Evolutionary conservation across 2,113 vertebrate species (phyloP).

Genomic region (Chloebia gouldiae): DNA sequence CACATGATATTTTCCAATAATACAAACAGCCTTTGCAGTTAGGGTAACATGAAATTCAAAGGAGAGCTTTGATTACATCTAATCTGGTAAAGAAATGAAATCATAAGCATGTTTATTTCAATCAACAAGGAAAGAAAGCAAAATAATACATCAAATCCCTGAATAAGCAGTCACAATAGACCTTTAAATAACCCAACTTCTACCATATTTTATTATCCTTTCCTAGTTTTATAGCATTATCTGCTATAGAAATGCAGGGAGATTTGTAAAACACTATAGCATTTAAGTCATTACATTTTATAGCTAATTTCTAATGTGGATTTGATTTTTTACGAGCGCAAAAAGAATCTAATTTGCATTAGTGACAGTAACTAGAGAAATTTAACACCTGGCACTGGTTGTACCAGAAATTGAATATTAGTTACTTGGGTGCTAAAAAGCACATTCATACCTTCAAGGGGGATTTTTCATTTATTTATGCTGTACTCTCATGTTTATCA

Average conservation of each 20-base stretch:
- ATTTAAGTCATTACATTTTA: slow-evolving; percentile 89
- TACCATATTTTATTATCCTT: slow-evolving; percentile 79
- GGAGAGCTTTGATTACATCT: slow-evolving; percentile 68
- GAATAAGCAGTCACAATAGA: slow-evolving; percentile 80
- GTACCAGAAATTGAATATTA: slow-evolving; percentile 83
- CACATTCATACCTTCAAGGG: slow-evolving; percentile 74
- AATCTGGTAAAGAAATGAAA: slow-evolving; percentile 69
- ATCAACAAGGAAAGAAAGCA: slow-evolving; percentile 56
- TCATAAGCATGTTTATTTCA: slow-evolving; percentile 70
- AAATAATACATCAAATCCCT: slow-evolving; percentile 71
- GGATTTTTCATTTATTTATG: slow-evolving; percentile 79
- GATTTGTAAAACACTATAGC: slow-evolving; percentile 86
- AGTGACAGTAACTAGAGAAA: slow-evolving; percentile 87
- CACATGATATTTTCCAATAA: slow-evolving; percentile 58
- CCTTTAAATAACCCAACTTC: slow-evolving; percentile 83
- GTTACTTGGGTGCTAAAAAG: slow-evolving; percentile 78
- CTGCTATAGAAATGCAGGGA: slow-evolving; percentile 77
- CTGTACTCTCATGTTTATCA: slow-evolving; percentile 74
- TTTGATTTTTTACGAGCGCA: slow-evolving; percentile 85
- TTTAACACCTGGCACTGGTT: slow-evolving; percentile 84
- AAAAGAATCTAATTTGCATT: slow-evolving; percentile 88
- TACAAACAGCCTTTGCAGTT: slow-evolving; percentile 61
- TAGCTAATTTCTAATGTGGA: slow-evolving; percentile 88
- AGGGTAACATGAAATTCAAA: slow-evolving; percentile 64
- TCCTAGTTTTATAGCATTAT: slow-evolving; percentile 79